Conservation (phyloP, 2,113 vertebrate species). For the Pongo pygmaeus region DNA sequence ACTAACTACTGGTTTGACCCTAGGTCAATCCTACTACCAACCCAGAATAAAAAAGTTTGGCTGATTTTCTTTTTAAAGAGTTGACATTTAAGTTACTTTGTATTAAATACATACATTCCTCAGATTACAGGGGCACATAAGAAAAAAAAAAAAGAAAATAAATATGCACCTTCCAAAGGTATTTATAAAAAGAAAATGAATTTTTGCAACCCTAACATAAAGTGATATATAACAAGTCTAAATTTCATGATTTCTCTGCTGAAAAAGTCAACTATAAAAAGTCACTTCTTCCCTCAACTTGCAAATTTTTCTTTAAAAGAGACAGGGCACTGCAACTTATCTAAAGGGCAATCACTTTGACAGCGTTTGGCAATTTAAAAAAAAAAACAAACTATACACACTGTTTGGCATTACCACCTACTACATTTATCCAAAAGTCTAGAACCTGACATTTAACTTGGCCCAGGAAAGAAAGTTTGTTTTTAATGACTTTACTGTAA, state of each 20-base stretch:
- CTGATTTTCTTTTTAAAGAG: not conserved
- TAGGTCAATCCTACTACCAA: not conserved
- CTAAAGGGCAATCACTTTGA: constrained; percentile 41
- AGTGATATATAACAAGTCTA: constrained; percentile 35
- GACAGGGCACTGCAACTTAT: not conserved
- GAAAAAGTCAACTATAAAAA: constrained; percentile 52
- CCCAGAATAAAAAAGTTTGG: not conserved
- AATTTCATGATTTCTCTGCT: constrained; percentile 29
- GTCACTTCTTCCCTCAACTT: not conserved
- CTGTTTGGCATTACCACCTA: not conserved
- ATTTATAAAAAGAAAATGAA: constrained; percentile 48
- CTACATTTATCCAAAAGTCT: not conserved
- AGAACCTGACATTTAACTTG: constrained; percentile 51
- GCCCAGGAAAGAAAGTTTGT: not conserved
- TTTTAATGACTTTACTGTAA: constrained; percentile 25
- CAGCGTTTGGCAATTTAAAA: constrained; percentile 42
- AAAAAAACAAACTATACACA: not conserved
- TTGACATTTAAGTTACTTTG: constrained; percentile 29
- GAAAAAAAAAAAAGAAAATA: too few species aligned
- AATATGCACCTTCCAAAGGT: not conserved
- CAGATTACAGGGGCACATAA: too few species aligned
- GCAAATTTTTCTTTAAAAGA: constrained; percentile 14
- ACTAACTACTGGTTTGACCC: not conserved
- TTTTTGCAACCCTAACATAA: constrained; percentile 12
- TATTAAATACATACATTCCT: constrained; percentile 29